phyloP scores from a whole-genome alignment of 2,113 vertebrate species.

The Hemiscyllium ocellatum region DNA sequence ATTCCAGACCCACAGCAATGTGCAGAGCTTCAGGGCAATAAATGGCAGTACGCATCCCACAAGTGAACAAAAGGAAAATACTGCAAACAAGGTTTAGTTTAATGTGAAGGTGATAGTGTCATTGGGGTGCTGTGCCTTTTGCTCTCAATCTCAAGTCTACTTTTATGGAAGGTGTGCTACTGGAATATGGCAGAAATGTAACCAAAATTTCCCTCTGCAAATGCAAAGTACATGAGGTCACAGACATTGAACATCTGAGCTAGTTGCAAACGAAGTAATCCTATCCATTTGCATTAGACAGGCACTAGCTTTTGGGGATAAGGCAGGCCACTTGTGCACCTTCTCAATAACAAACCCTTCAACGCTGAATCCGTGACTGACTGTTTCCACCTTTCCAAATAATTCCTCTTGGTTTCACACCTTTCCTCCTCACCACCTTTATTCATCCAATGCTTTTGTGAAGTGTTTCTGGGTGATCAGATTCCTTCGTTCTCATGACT shows the following conservation, averaged over 20 bases:
- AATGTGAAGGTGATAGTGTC: background rate
- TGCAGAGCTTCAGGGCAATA: too few relatives aligned
- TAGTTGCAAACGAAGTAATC: background rate
- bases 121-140: background rate
- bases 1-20: too few relatives aligned
- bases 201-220: background rate
- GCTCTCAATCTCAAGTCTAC: background rate
- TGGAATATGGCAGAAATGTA: background rate
- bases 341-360: background rate
- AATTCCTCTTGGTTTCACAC: background rate
- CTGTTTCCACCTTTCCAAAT: background rate
- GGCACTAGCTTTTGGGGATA: background rate
- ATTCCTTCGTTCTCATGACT: background rate
- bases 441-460: background rate
- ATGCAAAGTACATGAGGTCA: background rate
- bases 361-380: background rate
- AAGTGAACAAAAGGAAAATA: background rate
- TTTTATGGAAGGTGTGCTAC: background rate
- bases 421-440: background rate
- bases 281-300: background rate
- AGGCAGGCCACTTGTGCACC: background rate
- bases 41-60: too few relatives aligned
- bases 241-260: background rate
- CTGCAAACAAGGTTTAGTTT: background rate
- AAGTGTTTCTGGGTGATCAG: background rate